Evolutionary conservation across 1,140 invertebrate species (phyloP).

Genomic region (Drosophila mojavensis): DNA sequence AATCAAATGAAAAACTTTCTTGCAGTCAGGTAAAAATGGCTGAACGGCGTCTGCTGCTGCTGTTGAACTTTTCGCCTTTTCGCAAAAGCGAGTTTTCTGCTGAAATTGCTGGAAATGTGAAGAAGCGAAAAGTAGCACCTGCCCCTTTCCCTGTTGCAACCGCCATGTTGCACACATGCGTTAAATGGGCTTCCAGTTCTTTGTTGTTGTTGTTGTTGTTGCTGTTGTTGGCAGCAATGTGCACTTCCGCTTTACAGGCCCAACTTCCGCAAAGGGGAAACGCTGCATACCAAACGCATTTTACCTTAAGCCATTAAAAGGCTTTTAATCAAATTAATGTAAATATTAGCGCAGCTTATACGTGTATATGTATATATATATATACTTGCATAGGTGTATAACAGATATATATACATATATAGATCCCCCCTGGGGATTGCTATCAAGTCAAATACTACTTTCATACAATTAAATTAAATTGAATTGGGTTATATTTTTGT

Average conservation of each 20-base stretch:
- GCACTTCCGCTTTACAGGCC: constrained; percentile 63
- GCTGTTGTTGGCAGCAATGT: constrained; percentile 47
- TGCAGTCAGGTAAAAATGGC: constrained; percentile 78
- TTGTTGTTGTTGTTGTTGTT: background rate
- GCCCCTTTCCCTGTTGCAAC: background rate
- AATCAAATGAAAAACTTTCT: constrained; percentile 82
- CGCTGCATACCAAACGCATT: constrained; percentile 40
- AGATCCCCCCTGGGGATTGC: no score
- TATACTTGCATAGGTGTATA: no score
- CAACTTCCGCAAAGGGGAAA: constrained; percentile 52
- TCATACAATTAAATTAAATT: no score
- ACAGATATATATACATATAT: no score
- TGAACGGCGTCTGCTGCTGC: constrained; percentile 63
- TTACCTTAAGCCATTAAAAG: constrained; percentile 76
- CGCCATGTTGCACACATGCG: constrained; percentile 60
- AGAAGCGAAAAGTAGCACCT: constrained; percentile 57
- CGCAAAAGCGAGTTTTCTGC: constrained; percentile 65
- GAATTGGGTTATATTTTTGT: no score
- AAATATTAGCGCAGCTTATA: constrained; percentile 62
- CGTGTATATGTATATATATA: constrained; percentile 3
- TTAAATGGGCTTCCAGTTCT: constrained; percentile 68
- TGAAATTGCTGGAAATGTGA: constrained; percentile 73
- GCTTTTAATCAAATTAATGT: constrained; percentile 80
- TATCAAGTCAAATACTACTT: no score
- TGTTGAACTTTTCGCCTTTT: constrained; percentile 81